Percentiles rank a stretch among this genome's conserved stretches.
These are phyloP conservation scores for Phrynosoma blainvillii DNA, from an alignment of 2,113 vertebrate species.

Conservation along the genomic window DNA sequence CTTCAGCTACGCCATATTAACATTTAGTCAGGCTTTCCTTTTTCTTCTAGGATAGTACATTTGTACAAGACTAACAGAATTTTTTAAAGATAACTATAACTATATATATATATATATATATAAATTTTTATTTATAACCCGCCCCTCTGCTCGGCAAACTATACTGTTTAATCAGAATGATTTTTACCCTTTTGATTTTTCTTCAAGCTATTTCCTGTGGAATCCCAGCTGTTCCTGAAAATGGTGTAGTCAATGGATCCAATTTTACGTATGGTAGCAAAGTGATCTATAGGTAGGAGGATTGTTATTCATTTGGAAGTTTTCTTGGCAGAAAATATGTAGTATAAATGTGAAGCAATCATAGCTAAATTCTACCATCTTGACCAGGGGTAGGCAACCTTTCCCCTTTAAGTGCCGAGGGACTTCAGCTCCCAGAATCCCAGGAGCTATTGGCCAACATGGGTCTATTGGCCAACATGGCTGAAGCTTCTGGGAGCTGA, in stretches of 20 bases:
- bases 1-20: not conserved
- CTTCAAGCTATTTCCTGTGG: slow-evolving; percentile 88
- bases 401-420: too few species aligned
- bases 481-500: too few species aligned
- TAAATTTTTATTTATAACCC: too few species aligned
- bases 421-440: too few species aligned
- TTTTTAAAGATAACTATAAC: not conserved
- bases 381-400: too few species aligned
- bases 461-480: too few species aligned
- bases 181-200: slow-evolving; percentile 50
- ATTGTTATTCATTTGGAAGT: slow-evolving; percentile 33
- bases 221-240: slow-evolving; percentile 80
- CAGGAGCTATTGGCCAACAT: too few species aligned
- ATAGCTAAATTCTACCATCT: not conserved
- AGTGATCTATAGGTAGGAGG: slow-evolving; percentile 90
- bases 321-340: slow-evolving; percentile 9
- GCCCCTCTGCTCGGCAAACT: too few species aligned
- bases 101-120: too few species aligned
- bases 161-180: not conserved
- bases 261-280: slow-evolving; percentile 91
- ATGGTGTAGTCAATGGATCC: slow-evolving; percentile 82
- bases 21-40: not conserved
- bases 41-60: not conserved
- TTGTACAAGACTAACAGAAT: not conserved
- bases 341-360: not conserved